Evolutionary conservation across 2,888 invertebrate genomes (phyloP).

Genomic region (Agriotes lineatus): DNA sequence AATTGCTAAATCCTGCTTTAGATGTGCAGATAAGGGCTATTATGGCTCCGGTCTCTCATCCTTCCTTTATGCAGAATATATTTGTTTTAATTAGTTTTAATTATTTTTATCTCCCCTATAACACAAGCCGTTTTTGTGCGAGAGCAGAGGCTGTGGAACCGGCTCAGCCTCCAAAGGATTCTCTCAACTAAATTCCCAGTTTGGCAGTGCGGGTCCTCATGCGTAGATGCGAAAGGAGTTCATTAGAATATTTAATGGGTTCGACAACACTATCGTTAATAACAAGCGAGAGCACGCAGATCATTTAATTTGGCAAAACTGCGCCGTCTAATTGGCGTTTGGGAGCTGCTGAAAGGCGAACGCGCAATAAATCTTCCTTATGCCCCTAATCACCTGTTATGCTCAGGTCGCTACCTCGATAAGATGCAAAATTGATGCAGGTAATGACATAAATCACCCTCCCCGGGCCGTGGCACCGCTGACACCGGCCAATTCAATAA

Average conservation of each 20-base stretch:
- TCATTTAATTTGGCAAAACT: constrained; percentile 17
- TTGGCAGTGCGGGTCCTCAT: no score
- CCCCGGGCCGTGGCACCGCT: constrained; percentile 23
- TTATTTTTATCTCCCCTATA: no score
- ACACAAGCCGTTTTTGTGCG: no score
- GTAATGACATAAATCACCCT: constrained; percentile 33
- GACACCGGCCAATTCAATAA: constrained; percentile 53
- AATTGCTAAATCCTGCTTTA: no score
- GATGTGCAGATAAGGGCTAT: no score
- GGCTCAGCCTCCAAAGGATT: no score
- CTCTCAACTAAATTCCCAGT: no score
- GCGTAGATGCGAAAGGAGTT: no score
- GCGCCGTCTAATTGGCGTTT: constrained; percentile 23
- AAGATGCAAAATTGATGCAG: constrained; percentile 50
- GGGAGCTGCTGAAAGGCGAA: constrained; percentile 9
- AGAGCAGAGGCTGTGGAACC: no score
- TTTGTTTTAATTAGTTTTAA: no score
- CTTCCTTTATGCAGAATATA: no score
- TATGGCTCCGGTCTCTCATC: no score
- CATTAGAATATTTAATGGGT: constrained; percentile 11
- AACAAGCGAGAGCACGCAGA: not conserved
- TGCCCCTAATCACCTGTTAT: constrained; percentile 35
- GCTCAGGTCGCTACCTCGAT: constrained; percentile 28
- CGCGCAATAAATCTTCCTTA: constrained; percentile 33
- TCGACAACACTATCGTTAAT: constrained; percentile 6